Evolutionary conservation across 2,113 vertebrate genomes (phyloP).

Genomic region (Pteruthius melanotis): DNA sequence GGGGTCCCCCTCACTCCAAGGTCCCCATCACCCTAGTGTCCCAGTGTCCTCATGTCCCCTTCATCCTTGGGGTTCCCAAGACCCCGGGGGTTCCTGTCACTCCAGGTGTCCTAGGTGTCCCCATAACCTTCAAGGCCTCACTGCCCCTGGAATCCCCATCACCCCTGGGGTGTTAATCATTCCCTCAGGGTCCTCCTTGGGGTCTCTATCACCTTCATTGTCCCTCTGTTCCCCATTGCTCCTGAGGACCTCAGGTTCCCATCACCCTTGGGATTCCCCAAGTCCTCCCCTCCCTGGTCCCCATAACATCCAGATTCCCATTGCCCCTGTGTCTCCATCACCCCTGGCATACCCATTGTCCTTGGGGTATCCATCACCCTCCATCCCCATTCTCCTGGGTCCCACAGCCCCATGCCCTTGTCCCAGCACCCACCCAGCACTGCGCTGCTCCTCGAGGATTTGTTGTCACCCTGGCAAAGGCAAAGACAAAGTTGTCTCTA

Average conservation of each 20-base stretch:
- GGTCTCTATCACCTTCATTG: background rate
- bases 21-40: too few species aligned
- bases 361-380: rapidly evolving
- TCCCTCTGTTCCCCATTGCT: background rate
- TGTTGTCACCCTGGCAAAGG: background rate
- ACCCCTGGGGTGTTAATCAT: background rate
- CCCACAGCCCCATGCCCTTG: background rate
- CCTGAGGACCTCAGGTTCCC: background rate
- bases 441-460: background rate
- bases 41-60: background rate
- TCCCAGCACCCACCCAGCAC: background rate
- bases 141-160: background rate
- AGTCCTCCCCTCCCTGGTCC: background rate
- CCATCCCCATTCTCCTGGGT: background rate
- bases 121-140: background rate
- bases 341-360: background rate
- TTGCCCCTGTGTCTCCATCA: background rate
- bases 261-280: background rate
- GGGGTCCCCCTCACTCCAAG: background rate
- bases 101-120: background rate
- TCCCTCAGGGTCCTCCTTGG: too few species aligned
- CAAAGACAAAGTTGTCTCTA: background rate
- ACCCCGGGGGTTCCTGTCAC: background rate
- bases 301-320: too few species aligned
- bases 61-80: background rate